Conservation (phyloP, 2,113 vertebrate genomes). For the Mus pahari region DNA sequence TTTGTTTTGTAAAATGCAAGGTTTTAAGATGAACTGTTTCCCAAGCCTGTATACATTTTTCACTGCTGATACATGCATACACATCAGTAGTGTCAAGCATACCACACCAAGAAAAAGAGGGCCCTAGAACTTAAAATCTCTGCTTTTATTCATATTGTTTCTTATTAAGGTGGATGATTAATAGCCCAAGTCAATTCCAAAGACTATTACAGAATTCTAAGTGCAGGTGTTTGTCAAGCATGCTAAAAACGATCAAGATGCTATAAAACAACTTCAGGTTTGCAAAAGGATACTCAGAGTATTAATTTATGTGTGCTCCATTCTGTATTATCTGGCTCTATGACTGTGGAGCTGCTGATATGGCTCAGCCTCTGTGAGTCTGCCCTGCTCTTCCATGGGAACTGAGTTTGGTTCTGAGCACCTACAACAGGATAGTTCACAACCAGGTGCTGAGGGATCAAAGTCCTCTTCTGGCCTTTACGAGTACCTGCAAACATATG, state of each 20-base stretch:
- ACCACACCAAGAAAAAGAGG: neutral
- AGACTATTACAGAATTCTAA: neutral
- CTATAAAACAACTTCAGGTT: neutral
- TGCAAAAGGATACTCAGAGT: neutral
- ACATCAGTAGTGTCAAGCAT: neutral
- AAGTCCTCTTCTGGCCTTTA: neutral
- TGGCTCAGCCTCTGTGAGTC: neutral
- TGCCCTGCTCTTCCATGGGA: neutral
- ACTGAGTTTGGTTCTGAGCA: neutral
- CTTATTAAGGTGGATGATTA: neutral
- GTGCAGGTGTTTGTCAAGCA: neutral
- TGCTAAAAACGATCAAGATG: neutral
- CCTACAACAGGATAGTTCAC: neutral
- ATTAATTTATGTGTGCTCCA: neutral
- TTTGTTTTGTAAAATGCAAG: neutral
- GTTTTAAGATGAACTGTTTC: neutral
- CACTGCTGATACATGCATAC: neutral
- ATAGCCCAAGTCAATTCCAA: neutral
- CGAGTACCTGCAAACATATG: neutral
- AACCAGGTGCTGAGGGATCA: neutral
- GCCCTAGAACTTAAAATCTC: neutral
- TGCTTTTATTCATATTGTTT: constrained; percentile 29
- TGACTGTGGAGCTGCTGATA: neutral
- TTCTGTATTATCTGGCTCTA: neutral
- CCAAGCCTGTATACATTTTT: neutral